These are phyloP conservation scores for Bucorvus abyssinicus DNA, from an alignment of 2,797 vertebrate genomes.

Conservation along the genomic window DNA sequence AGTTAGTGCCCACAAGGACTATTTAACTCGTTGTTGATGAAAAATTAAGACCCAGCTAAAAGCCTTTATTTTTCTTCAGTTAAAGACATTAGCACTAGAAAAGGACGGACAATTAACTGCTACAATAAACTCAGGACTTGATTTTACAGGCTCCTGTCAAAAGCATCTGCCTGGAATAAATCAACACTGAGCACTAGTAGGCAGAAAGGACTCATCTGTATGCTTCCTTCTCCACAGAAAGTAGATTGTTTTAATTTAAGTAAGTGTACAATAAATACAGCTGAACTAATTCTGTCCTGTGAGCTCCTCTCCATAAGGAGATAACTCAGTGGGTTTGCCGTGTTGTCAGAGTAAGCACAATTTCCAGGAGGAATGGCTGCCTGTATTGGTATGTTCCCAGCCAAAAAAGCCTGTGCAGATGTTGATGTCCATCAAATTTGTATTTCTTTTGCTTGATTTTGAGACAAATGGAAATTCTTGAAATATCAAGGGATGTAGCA, in stretches of 20 bases:
- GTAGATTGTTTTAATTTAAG: constrained; percentile 63
- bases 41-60: constrained; percentile 62
- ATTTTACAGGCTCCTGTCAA: constrained; percentile 86
- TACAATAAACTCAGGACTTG: constrained; percentile 80
- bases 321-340: not conserved
- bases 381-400: not conserved
- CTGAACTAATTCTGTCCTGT: not conserved
- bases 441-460: constrained; percentile 51
- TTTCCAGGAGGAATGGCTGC: not conserved
- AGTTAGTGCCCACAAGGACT: not conserved
- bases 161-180: constrained; percentile 86
- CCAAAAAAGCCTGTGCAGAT: constrained; percentile 54
- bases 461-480: constrained; percentile 41
- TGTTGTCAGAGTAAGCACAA: not conserved
- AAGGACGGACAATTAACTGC: constrained; percentile 76
- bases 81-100: constrained; percentile 74
- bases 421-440: constrained; percentile 45
- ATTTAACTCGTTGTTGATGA: constrained; percentile 57
- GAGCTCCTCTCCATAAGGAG: not conserved
- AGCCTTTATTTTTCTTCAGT: constrained; percentile 56
- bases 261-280: constrained; percentile 14
- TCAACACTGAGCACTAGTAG: constrained; percentile 67
- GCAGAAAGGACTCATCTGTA: constrained; percentile 16
- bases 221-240: constrained; percentile 45
- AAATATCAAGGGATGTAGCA: constrained; percentile 23